A percentile compares a stretch with the other conserved stretches of the same genome.
phyloP scores from a whole-genome alignment of 2,113 vertebrate species.

The Eidolon helvum region DNA sequence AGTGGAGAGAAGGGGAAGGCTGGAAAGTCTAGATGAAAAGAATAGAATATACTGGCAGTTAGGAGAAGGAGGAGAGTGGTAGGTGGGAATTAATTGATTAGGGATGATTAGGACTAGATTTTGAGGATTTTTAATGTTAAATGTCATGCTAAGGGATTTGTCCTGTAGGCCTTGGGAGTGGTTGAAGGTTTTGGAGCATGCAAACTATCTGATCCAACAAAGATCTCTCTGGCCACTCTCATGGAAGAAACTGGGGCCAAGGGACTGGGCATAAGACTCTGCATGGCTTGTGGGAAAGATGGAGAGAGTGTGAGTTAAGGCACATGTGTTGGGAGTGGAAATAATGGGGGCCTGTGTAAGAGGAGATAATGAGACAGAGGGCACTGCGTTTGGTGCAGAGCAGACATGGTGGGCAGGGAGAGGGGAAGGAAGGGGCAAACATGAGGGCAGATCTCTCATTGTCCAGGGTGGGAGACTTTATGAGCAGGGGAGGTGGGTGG shows the following conservation, averaged over 20 bases:
- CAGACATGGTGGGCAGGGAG: not conserved
- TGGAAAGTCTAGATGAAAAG: not conserved
- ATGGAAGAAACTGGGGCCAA: not conserved
- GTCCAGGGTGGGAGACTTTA: not conserved
- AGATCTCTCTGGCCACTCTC: not conserved
- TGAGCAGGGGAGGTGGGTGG: too few species aligned
- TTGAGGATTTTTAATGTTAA: not conserved
- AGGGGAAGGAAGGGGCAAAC: not conserved
- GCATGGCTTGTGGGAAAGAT: not conserved
- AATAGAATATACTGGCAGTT: accelerated
- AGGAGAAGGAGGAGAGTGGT: not conserved
- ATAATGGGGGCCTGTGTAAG: accelerated
- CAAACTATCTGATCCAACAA: not conserved
- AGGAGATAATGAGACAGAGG: not conserved
- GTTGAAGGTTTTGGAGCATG: not conserved
- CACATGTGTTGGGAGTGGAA: not conserved
- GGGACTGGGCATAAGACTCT: not conserved
- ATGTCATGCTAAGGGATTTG: not conserved
- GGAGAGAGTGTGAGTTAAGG: not conserved
- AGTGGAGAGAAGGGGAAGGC: not conserved
- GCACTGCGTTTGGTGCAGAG: not conserved
- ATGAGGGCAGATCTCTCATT: not conserved
- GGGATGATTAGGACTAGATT: not conserved
- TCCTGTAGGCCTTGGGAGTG: not conserved
- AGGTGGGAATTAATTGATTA: not conserved